Evolutionary conservation across 2,113 vertebrate species (phyloP).

Genomic region (Pomatostomus ruficeps): DNA sequence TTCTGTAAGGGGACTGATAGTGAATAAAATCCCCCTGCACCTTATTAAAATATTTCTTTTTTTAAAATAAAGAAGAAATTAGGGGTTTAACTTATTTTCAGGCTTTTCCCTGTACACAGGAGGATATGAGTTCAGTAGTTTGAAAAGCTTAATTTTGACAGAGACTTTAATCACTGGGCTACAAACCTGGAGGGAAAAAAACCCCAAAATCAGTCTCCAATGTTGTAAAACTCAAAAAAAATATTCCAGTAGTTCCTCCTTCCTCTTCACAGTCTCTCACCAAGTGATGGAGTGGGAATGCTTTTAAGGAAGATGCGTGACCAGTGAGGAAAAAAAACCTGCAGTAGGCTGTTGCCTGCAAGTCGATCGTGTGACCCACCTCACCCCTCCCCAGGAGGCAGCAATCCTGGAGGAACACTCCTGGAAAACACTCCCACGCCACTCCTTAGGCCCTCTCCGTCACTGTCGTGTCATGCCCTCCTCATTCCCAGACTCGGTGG

Average conservation of each 20-base stretch:
- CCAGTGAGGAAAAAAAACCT: rapidly evolving
- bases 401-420: not conserved
- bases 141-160: not conserved
- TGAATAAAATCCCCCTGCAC: not conserved
- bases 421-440: not conserved
- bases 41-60: not conserved
- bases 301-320: not conserved
- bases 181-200: rapidly evolving
- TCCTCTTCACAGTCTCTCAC: not conserved
- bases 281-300: not conserved
- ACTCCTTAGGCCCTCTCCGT: not conserved
- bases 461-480: rapidly evolving
- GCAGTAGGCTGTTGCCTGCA: not conserved
- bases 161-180: not conserved
- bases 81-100: not conserved
- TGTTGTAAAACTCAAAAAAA: not conserved
- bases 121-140: not conserved
- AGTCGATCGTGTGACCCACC: rapidly evolving
- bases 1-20: not conserved
- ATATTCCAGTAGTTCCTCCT: not conserved
- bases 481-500: not conserved
- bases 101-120: not conserved
- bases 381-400: not conserved
- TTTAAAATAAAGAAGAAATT: not conserved
- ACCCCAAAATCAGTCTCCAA: not conserved